Evolutionary conservation across 2,113 vertebrate genomes (phyloP), one percentile per base, ranked within the genome.

Genomic region (Capreolus pygargus): DNA sequence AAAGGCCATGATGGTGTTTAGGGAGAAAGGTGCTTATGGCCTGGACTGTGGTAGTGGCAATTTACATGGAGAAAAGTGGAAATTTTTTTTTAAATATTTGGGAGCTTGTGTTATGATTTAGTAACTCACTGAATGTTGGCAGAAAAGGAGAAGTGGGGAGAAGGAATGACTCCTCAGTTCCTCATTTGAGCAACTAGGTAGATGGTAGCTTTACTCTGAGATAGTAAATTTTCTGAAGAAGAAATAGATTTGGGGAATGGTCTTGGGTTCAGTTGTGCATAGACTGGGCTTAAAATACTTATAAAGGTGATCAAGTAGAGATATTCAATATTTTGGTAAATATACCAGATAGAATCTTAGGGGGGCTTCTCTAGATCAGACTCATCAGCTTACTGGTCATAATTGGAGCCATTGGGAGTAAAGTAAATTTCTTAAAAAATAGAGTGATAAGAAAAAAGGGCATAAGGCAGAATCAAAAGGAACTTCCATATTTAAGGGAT

Each of bases 151-250:
- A 52, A 70, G n/a, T 0, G 6, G 55, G 10, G 10, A 55, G 33
- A 84, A 90, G 36, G 74, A 92, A 89, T 95, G 50, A 78, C 47
- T 92, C 55, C 64, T 95, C 10, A 30, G 33, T 92, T 81, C 94
- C 64, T 92, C 50, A 43, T 47, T 43, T 64, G 47, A 96, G 61
- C 60, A 93, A 17, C 23, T 55, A 85, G 27, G 54, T 81, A 60
- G 17, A 55, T 39, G 36, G 14, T 94, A 76, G 67, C 45, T 94
- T 94, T 50, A 36, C 87, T 91, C 74, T 47, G 45, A 87, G 6
- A 54, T 21, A 67, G 30, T n/a, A 64, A 93, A 67, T 70, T 90
- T 57, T 90, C 33, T 85, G 23, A 89, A 76, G 70, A 76, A 96
- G 36, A 19, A 85, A 43, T 16, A 78, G 19, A 67, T 57, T 91